Base-by-base conservation (phyloP, 2,797 vertebrate species). In the Rhinella marina region DNA sequence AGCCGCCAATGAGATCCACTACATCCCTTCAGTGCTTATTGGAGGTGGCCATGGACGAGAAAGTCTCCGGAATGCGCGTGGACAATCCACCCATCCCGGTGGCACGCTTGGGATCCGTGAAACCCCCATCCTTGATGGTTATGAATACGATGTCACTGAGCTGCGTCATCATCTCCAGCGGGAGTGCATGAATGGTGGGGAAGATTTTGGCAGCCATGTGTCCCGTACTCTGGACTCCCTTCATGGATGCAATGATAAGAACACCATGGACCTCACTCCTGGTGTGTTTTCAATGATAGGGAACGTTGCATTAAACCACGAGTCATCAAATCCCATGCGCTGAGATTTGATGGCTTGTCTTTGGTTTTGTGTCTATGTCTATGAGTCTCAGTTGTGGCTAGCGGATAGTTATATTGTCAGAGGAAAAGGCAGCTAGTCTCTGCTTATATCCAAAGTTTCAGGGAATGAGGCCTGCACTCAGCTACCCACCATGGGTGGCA, bases 1-100 rank as follows among this genome's bases (percentile, higher is more conserved):
- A 91, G 98, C 98, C 0, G 98, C 98, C 92, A 99, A 99, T 1
- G 98, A 99, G 94, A 99, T 99, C 92, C 98, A 99, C 93, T 99
- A 99, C 94, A 99, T 99, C 92, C 98, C 98, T 0, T 99, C 98
- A 0, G 98, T 99, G 91, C 95, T 99, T 92, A 98, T 99, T 56
- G 97, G 98, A 2, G 88, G 88, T 61, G 97, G 98, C 59, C 98
- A 99, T 3, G 98, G 98, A 21, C 94, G 98, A 2, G 98, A 99
- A 92, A 99, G 98, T 92, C 93, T 99, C 78, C 97, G 98, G 87
- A 99, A 99, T 2, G 97, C 98, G 21, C 96, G 98, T 0, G 97
- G 97, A 87, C 98, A 99, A 91, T 98, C 98, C 32, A 97, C 98
- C 68, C 98, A 98, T 93, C 97, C 97, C 92, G 98, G 98, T 0